Conservation (phyloP, 1,140 invertebrate species). For the Plutomurus gul region DNA sequence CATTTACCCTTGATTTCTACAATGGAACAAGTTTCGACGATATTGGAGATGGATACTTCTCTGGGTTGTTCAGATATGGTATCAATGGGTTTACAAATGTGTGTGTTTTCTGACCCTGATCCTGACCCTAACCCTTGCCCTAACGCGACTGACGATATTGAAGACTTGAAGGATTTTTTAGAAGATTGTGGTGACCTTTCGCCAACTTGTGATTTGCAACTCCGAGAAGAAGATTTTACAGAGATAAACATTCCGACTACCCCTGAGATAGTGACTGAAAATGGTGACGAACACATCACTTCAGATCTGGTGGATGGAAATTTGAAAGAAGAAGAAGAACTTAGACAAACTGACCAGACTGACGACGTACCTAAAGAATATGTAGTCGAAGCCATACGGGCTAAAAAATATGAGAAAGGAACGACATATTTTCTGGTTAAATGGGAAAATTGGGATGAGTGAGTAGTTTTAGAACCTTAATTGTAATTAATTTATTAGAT, state of each 20-base stretch:
- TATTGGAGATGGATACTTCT: no score
- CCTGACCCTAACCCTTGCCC: no score
- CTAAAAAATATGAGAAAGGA: neutral
- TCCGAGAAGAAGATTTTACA: neutral
- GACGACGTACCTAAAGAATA: neutral
- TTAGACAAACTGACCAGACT: neutral
- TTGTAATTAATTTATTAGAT: neutral
- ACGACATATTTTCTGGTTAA: conserved; percentile 18
- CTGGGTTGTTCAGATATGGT: no score
- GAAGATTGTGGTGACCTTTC: neutral
- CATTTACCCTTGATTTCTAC: no score
- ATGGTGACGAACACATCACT: no score
- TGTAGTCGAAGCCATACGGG: conserved; percentile 22
- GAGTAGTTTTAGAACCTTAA: no score
- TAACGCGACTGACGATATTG: neutral
- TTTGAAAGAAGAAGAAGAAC: neutral
- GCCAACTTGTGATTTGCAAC: no score
- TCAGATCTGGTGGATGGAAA: no score
- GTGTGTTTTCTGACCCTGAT: no score
- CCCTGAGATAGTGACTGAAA: no score
- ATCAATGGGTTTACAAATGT: no score
- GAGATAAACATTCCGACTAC: neutral
- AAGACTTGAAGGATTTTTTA: neutral
- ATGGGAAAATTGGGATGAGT: conserved; percentile 40
- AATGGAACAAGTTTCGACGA: no score